These are phyloP conservation scores for Seira sanloemensis DNA, from an alignment of 2,888 invertebrate species.

Conservation along the genomic window DNA sequence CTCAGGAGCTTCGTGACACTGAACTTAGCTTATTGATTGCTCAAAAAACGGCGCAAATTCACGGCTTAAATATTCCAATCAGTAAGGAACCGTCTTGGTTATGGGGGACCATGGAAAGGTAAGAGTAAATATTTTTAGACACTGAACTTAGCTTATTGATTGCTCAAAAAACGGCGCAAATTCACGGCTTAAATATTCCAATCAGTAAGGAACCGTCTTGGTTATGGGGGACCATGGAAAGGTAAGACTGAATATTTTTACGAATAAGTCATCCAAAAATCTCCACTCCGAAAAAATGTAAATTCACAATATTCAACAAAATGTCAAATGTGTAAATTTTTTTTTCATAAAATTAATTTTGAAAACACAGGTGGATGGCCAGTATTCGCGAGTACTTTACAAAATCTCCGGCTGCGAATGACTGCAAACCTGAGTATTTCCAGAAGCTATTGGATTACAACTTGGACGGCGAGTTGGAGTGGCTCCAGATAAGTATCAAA, in stretches of 20 bases:
- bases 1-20: slow-evolving; percentile 88
- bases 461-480: slow-evolving; percentile 82
- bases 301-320: too few species aligned
- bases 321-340: background rate
- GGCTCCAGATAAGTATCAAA: slow-evolving; percentile 80
- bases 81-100: slow-evolving; percentile 97
- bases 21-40: slow-evolving; percentile 90
- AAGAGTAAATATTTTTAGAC: too few species aligned
- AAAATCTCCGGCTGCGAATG: slow-evolving; percentile 75
- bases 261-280: too few species aligned
- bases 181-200: slow-evolving; percentile 95
- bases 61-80: slow-evolving; percentile 94
- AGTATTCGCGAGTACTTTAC: slow-evolving; percentile 72
- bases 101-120: slow-evolving; percentile 91
- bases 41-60: slow-evolving; percentile 94
- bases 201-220: slow-evolving; percentile 96
- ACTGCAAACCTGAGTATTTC: slow-evolving; percentile 76
- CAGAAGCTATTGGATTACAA: slow-evolving; percentile 78
- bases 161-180: slow-evolving; percentile 94
- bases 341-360: too few species aligned
- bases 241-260: too few species aligned
- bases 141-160: slow-evolving; percentile 88
- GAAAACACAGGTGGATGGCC: slow-evolving; percentile 74
- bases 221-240: slow-evolving; percentile 92
- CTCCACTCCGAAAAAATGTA: too few species aligned